Conservation (phyloP, 2,888 invertebrate genomes). For the Lydus trimaculatus region DNA sequence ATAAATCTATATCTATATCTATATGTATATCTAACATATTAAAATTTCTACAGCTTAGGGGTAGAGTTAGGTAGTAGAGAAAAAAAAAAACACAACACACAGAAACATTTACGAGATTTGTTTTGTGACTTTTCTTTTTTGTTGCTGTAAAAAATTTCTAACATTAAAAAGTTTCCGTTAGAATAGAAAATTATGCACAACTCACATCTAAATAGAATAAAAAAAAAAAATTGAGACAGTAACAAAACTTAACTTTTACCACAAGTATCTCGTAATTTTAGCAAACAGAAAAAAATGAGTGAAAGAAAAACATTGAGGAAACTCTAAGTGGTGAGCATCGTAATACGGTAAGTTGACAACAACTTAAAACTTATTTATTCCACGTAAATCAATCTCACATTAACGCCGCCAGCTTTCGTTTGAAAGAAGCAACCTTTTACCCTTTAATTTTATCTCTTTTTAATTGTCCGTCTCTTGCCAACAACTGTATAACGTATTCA, state of each 20-base stretch:
- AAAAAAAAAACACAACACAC: not conserved
- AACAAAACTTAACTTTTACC: not conserved
- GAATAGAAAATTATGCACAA: constrained; percentile 4
- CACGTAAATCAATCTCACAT: not conserved
- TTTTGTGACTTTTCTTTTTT: constrained; percentile 11
- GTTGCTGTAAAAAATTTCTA: not conserved
- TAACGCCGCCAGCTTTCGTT: not conserved
- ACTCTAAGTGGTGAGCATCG: not conserved
- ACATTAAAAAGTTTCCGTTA: not conserved
- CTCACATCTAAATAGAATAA: not conserved
- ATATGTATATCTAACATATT: constrained; percentile 24
- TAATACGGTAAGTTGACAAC: not conserved
- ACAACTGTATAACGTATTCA: too few species aligned
- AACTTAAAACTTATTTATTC: not conserved
- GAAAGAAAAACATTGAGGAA: not conserved
- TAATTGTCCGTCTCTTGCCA: too few species aligned
- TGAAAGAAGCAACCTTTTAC: not conserved
- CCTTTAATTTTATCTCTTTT: not conserved
- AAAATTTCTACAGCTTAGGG: constrained; percentile 21
- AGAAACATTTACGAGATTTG: constrained; percentile 27
- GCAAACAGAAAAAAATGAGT: too few species aligned
- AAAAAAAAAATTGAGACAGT: not conserved
- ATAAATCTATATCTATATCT: not conserved
- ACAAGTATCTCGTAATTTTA: constrained; percentile 10
- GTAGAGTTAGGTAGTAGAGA: too few species aligned